Conservation (phyloP, 2,797 vertebrate genomes). For the Enteromius thamalakanensis region DNA sequence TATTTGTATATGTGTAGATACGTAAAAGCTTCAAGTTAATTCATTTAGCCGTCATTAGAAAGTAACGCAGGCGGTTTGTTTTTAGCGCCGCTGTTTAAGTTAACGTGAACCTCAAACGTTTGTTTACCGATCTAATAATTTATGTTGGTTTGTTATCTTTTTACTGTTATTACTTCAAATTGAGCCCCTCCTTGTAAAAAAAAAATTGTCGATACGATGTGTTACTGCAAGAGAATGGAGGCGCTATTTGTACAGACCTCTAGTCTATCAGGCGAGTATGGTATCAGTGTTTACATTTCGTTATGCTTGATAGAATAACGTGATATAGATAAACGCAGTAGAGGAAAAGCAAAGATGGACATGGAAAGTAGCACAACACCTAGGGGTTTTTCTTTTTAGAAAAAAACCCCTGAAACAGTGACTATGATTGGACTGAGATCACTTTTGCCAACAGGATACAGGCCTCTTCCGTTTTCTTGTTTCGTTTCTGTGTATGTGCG, state of each 20-base stretch:
- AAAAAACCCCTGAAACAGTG: neutral
- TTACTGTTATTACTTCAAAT: neutral
- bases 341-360: neutral
- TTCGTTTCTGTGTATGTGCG: slow-evolving; percentile 10
- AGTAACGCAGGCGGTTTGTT: neutral
- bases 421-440: slow-evolving; percentile 21
- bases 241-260: neutral
- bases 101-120: neutral
- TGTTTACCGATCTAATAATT: slow-evolving; percentile 24
- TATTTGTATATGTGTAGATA: neutral
- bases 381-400: neutral
- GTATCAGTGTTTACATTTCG: neutral
- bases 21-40: neutral
- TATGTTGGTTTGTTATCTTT: neutral
- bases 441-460: slow-evolving; percentile 41
- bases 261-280: neutral
- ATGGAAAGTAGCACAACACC: neutral
- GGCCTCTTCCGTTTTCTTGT: slow-evolving; percentile 48
- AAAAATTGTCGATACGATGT: neutral
- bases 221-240: neutral
- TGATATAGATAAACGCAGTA: neutral
- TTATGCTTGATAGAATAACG: neutral
- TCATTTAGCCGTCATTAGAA: neutral
- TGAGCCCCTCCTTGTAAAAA: neutral
- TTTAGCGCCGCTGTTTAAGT: neutral